Evolutionary conservation across 2,888 invertebrate species (phyloP).

Genomic region (Lampropteryx suffumata): DNA sequence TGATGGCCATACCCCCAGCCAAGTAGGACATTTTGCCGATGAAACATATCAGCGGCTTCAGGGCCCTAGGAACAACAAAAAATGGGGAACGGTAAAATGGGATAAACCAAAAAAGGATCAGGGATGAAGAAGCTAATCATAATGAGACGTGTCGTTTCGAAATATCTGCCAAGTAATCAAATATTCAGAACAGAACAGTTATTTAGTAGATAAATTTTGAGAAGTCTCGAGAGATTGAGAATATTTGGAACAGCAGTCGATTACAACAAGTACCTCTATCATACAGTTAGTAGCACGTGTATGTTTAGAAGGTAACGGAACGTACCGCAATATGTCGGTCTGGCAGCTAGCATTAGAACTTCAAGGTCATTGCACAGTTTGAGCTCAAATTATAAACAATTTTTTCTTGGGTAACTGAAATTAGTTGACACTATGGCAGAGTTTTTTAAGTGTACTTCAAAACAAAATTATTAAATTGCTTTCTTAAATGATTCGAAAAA

Average conservation of each 20-base stretch:
- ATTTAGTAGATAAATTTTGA: too few relatives aligned
- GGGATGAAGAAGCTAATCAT: background rate
- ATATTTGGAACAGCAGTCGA: background rate
- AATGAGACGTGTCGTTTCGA: too few relatives aligned
- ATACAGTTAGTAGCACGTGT: background rate
- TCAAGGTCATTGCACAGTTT: constrained; percentile 1
- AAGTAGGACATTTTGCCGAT: constrained; percentile 89
- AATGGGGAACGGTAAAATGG: constrained; percentile 20
- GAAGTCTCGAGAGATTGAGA: background rate
- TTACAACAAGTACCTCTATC: background rate
- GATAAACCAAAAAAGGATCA: constrained; percentile 9
- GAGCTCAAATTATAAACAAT: background rate
- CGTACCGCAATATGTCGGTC: background rate
- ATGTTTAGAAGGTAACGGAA: constrained; percentile 5
- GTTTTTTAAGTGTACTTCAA: too few relatives aligned
- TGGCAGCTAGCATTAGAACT: background rate
- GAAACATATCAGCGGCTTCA: constrained; percentile 86
- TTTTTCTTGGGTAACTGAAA: too few relatives aligned
- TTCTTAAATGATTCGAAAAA: too few relatives aligned
- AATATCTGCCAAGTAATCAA: too few relatives aligned
- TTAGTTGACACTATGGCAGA: too few relatives aligned
- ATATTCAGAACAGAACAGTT: too few relatives aligned
- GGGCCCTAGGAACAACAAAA: constrained; percentile 67
- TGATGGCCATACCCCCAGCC: constrained; percentile 90
- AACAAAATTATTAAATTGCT: too few relatives aligned